Base-by-base conservation (phyloP, 2,888 invertebrate genomes). In the Pseudanteris insignis region DNA sequence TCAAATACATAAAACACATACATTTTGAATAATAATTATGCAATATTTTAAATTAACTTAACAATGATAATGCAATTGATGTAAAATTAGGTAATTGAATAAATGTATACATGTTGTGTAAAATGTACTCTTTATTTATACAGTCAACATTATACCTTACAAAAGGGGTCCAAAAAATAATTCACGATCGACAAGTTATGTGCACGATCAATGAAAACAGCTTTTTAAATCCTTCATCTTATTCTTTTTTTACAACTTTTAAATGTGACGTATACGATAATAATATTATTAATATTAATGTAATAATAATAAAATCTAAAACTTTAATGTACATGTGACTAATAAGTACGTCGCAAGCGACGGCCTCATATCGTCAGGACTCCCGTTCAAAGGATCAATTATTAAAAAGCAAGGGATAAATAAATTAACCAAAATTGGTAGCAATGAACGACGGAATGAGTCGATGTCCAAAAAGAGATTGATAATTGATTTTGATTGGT, bases 271-370 rank as follows among this genome's bases (percentile, higher is more conserved):
- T 50, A 50, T 38, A 51, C 50, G 40, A 46, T 34, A 10, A 36
- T 46, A 33, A 47, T 51, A 58, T 30, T 46, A 46, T 29, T 46
- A 40, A 38, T 34, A 34, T 37, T 50, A 38, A 29, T 40, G 18
- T 30, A 40, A 46, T 41, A 34, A 51, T 63, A 54, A 60, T 63
- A 63, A 55, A 63, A 63, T 63, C 63, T 64, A 64, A 57, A 57
- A 43, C 51, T 51, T 63, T 59, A 63, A 63, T 60, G 63, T 64
- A 64, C 60, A 60, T 47, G 40, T 55, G 55, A 59, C 63, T 63
- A 51, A 59, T 55, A 63, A 63, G 54, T 60, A 53, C 59, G 59
- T 51, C 51, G 51, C 59, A 26, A 46, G 46, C 51, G 46, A 40
- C 47, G 38, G 40, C 55, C 10, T 33, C 13, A 32, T 28, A 40